Conservation (phyloP, 1,140 invertebrate genomes). For the Samia ricini region DNA sequence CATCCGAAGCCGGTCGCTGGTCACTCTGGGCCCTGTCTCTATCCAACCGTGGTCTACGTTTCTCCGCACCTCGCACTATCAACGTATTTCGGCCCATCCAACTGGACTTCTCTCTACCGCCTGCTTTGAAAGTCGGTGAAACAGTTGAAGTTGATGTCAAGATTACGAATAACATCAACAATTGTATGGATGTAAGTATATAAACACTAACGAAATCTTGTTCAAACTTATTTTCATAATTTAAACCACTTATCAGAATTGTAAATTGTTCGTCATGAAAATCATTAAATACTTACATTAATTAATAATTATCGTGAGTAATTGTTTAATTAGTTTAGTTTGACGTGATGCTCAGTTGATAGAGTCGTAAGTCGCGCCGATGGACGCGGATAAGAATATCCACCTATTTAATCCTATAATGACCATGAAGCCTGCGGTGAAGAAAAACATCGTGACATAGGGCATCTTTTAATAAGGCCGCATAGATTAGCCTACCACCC, state of each 20-base stretch:
- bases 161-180: slow-evolving; percentile 82
- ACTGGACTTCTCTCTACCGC: slow-evolving; percentile 78
- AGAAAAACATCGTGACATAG: too few relatives aligned
- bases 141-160: slow-evolving; percentile 81
- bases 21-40: slow-evolving; percentile 79
- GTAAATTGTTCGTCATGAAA: neutral
- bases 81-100: slow-evolving; percentile 80
- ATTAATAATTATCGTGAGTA: too few relatives aligned
- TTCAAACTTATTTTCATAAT: neutral
- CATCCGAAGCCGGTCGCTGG: slow-evolving; percentile 80
- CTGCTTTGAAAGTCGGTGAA: slow-evolving; percentile 79
- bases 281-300: neutral
- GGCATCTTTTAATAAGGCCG: too few relatives aligned
- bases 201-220: neutral
- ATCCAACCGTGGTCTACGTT: slow-evolving; percentile 75
- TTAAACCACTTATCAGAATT: neutral
- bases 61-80: slow-evolving; percentile 77
- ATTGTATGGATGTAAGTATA: slow-evolving; percentile 82
- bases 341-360: too few relatives aligned
- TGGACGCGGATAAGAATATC: too few relatives aligned
- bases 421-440: too few relatives aligned
- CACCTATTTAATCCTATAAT: too few relatives aligned
- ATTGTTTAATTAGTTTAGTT: too few relatives aligned
- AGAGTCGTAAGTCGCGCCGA: too few relatives aligned
- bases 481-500: too few relatives aligned